Evolutionary conservation across 2,797 vertebrate species (phyloP), one percentile per base, ranked within the genome.

Genomic region (Tinamus major): DNA sequence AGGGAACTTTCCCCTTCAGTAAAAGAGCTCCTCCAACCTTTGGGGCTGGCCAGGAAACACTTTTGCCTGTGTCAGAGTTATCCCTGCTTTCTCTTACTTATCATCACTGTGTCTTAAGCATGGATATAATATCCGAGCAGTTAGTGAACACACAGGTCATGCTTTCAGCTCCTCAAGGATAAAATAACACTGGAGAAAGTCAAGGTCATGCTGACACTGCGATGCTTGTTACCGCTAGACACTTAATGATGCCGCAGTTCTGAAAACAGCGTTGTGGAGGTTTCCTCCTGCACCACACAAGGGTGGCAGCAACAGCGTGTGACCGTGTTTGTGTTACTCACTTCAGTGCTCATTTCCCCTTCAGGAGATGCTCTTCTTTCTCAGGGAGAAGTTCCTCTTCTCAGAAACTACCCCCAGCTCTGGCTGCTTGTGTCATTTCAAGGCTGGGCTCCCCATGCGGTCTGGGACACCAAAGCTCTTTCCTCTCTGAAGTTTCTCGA

Each of bases 371-470:
- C 31, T 77, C 42, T 5, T 4, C 44, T 71, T 53, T 39, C 82
- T 68, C 80, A 58, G 51, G 44, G 26, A 4, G 31, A 41, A 44
- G 41, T 46, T 35, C 56, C 53, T 90, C 71, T 72, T 64, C 44
- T 49, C 16, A 41, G 61, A 58, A 88, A 4, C 26, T 20, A 5
- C 3, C 55, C 56, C 19, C 6, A 0, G 15, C 53, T 65, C 61
- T 27, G 53, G 33, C 27, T 70, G 39, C 48, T 44, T 31, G 3
- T 1, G 23, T 13, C n/a, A 20, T 20, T 89, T 69, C 68, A 59
- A 78, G 55, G 4, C 65, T 79, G n/a, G 6, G 70, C 42, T 79
- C 1, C 1, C 37, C 11, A 1, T 1, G 4, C 41, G n/a, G 14
- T 37, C 59, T 20, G 26, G 6, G 2, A 89, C 10, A 37, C 18